phyloP scores from a whole-genome alignment of 2,888 invertebrate genomes.

The Orthosia cruda region DNA sequence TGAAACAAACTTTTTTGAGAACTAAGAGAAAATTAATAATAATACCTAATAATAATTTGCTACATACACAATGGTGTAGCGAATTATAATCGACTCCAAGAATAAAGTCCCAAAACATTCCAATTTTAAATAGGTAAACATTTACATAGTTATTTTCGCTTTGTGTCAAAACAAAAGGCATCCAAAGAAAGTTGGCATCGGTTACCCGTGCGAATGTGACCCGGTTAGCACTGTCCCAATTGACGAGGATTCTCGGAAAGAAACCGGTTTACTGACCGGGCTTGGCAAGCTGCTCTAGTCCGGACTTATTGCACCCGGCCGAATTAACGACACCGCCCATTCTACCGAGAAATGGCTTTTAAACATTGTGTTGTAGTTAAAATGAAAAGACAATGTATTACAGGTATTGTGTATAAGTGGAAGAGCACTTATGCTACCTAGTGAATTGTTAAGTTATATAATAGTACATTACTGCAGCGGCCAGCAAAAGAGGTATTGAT shows the following conservation, averaged over 20 bases:
- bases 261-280: slow-evolving; percentile 61
- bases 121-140: background rate
- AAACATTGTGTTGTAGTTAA: slow-evolving; percentile 24
- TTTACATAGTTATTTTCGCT: slow-evolving; percentile 9
- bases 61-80: no score
- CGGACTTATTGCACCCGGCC: slow-evolving; percentile 53
- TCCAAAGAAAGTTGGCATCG: slow-evolving; percentile 56
- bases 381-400: slow-evolving; percentile 20
- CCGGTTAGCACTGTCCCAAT: slow-evolving; percentile 58
- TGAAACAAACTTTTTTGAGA: no score
- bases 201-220: slow-evolving; percentile 61
- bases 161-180: slow-evolving; percentile 31
- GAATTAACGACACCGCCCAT: slow-evolving; percentile 59
- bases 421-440: background rate
- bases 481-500: no score
- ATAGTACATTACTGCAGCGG: no score
- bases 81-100: background rate
- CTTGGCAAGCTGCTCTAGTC: slow-evolving; percentile 57
- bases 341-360: slow-evolving; percentile 41
- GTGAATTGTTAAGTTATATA: background rate
- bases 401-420: background rate
- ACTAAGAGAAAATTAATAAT: no score
- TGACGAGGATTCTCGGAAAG: slow-evolving; percentile 57
- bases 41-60: no score
- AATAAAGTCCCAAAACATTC: background rate